A percentile compares a stretch with the other conserved stretches of the same genome.
These are phyloP conservation scores for Callaeas wilsoni DNA, from an alignment of 2,113 vertebrate species.

Conservation along the genomic window DNA sequence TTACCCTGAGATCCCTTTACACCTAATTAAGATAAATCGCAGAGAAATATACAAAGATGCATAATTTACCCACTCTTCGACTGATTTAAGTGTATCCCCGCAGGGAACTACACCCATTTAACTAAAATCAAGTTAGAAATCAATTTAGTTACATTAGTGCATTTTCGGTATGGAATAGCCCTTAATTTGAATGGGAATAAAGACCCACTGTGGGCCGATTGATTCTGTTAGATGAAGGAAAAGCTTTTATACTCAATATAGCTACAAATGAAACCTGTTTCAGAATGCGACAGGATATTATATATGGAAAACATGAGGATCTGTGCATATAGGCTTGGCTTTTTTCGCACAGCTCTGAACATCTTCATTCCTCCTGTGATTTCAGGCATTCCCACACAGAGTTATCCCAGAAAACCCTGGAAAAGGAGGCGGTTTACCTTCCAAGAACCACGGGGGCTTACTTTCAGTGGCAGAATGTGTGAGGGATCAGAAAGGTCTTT, in stretches of 20 bases:
- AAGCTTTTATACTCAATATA: slow-evolving; percentile 15
- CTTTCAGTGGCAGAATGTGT: not conserved
- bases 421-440: not conserved
- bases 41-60: slow-evolving; percentile 48
- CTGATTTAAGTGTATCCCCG: slow-evolving; percentile 29
- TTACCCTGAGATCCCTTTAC: not conserved
- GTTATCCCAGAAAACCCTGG: not conserved
- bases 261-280: not conserved
- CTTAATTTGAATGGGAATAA: slow-evolving; percentile 61
- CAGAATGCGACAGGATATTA: not conserved
- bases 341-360: not conserved
- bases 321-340: not conserved
- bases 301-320: not conserved
- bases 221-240: slow-evolving; percentile 27
- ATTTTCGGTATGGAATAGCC: slow-evolving; percentile 39
- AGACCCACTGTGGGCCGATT: slow-evolving; percentile 32
- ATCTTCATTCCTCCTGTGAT: not conserved
- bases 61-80: not conserved
- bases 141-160: slow-evolving; percentile 56
- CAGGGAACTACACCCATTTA: slow-evolving; percentile 56
- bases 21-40: slow-evolving; percentile 31
- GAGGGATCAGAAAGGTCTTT: slow-evolving; percentile 12
- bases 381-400: not conserved
- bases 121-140: slow-evolving; percentile 63
- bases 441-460: not conserved